Conservation (phyloP, 2,888 invertebrate species). For the Hemaris fuciformis region DNA sequence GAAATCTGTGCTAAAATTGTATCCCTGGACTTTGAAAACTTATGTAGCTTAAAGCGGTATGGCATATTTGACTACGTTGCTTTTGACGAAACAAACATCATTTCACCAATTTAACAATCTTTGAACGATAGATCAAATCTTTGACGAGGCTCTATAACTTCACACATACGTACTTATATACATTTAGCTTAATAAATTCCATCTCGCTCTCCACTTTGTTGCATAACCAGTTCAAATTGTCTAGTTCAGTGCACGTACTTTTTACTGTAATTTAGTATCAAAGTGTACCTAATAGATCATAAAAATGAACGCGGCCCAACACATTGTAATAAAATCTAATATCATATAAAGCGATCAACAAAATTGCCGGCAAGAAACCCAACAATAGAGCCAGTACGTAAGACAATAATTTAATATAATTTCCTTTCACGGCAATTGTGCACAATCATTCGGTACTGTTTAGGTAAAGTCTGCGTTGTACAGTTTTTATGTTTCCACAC, state of each 20-base stretch:
- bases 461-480: constrained; percentile 1
- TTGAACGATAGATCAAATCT: too few relatives aligned
- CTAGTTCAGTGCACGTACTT: background rate
- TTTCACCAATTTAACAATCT: too few relatives aligned
- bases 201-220: background rate
- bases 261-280: background rate
- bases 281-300: background rate
- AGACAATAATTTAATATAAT: constrained; percentile 65
- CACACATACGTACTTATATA: too few relatives aligned
- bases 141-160: too few relatives aligned
- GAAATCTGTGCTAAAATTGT: too few relatives aligned
- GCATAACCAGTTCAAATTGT: background rate
- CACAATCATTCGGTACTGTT: constrained; percentile 39
- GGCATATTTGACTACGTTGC: too few relatives aligned
- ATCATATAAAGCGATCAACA: constrained; percentile 30
- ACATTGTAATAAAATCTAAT: constrained; percentile 20
- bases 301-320: background rate
- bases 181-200: too few relatives aligned
- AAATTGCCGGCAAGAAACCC: constrained; percentile 31
- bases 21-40: too few relatives aligned
- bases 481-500: background rate
- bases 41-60: too few relatives aligned
- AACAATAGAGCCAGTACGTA: constrained; percentile 42
- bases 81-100: too few relatives aligned
- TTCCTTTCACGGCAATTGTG: constrained; percentile 61